phyloP scores from a whole-genome alignment of 2,888 invertebrate genomes.

The Gari tellinella region DNA sequence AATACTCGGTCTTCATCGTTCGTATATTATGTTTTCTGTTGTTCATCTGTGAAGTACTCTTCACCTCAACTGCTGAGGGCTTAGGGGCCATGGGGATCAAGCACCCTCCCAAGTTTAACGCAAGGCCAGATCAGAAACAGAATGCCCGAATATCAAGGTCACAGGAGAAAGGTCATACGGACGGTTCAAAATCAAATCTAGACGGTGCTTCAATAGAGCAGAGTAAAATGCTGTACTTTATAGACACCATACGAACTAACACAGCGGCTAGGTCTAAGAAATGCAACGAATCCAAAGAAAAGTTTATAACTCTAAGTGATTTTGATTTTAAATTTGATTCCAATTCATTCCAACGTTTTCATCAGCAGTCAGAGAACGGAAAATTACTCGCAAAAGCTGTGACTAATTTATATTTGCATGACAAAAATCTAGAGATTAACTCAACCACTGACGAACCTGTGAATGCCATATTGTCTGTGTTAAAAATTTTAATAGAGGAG shows the following conservation, averaged over 20 bases:
- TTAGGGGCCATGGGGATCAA: slow-evolving; percentile 32
- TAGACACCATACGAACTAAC: slow-evolving; percentile 49
- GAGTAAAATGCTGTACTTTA: slow-evolving; percentile 54
- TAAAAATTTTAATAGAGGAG: slow-evolving; percentile 66
- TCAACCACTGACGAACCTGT: slow-evolving; percentile 39
- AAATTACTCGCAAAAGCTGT: slow-evolving; percentile 51
- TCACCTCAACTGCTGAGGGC: slow-evolving; percentile 38
- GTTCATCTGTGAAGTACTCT: slow-evolving; percentile 33
- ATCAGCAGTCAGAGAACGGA: slow-evolving; percentile 41
- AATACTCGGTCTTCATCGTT: slow-evolving; percentile 13
- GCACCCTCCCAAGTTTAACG: slow-evolving; percentile 48
- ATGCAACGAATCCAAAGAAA: slow-evolving; percentile 30
- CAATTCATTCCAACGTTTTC: slow-evolving; percentile 48
- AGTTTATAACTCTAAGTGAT: slow-evolving; percentile 45
- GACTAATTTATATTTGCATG: slow-evolving; percentile 38
- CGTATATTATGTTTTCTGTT: slow-evolving; percentile 27
- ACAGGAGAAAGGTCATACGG: slow-evolving; percentile 8
- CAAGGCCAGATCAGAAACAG: slow-evolving; percentile 30
- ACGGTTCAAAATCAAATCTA: slow-evolving; percentile 19
- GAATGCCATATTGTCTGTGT: slow-evolving; percentile 53
- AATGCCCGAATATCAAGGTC: slow-evolving; percentile 30
- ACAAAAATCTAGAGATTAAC: slow-evolving; percentile 20
- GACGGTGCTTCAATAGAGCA: slow-evolving; percentile 40
- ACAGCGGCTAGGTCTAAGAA: slow-evolving; percentile 13
- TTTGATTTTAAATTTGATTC: slow-evolving; percentile 55